phyloP scores from a whole-genome alignment of 2,888 invertebrate genomes.

The Rhingia rostrata region DNA sequence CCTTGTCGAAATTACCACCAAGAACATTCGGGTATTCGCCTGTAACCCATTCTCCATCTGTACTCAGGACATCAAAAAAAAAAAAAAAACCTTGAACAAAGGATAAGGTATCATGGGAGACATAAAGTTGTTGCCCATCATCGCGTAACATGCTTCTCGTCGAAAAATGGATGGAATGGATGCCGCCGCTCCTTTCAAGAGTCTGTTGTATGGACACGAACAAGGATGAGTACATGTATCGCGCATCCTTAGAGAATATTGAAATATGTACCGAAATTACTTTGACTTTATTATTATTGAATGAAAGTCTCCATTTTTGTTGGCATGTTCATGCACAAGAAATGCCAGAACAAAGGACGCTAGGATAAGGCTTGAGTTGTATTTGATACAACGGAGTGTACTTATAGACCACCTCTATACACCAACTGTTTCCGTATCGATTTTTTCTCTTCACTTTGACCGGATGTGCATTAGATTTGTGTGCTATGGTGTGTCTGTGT shows the following conservation, averaged over 20 bases:
- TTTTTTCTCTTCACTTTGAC: constrained; percentile 29
- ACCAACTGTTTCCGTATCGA: constrained; percentile 9
- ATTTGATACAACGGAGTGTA: no score
- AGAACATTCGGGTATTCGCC: constrained; percentile 5
- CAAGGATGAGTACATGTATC: neutral
- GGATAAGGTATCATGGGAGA: constrained; percentile 59
- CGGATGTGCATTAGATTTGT: constrained; percentile 36
- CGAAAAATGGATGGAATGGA: constrained; percentile 29
- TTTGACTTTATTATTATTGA: constrained; percentile 53
- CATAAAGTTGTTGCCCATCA: constrained; percentile 60
- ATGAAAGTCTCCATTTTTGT: constrained; percentile 14
- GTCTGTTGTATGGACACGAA: constrained; percentile 5
- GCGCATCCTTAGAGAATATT: constrained; percentile 8
- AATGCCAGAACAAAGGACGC: neutral
- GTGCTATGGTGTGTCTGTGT: neutral
- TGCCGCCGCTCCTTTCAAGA: neutral
- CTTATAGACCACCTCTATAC: neutral
- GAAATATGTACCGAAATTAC: constrained; percentile 48
- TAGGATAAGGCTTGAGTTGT: constrained; percentile 45
- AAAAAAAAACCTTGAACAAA: constrained; percentile 37
- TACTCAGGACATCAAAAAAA: constrained; percentile 6
- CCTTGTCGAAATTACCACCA: constrained; percentile 12
- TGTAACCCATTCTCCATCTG: constrained; percentile 2
- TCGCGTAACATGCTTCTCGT: constrained; percentile 52
- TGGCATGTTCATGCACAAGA: neutral